Evolutionary conservation across 2,888 invertebrate genomes (phyloP), one percentile per base, ranked within the genome.

Genomic region (Litoditis marina): DNA sequence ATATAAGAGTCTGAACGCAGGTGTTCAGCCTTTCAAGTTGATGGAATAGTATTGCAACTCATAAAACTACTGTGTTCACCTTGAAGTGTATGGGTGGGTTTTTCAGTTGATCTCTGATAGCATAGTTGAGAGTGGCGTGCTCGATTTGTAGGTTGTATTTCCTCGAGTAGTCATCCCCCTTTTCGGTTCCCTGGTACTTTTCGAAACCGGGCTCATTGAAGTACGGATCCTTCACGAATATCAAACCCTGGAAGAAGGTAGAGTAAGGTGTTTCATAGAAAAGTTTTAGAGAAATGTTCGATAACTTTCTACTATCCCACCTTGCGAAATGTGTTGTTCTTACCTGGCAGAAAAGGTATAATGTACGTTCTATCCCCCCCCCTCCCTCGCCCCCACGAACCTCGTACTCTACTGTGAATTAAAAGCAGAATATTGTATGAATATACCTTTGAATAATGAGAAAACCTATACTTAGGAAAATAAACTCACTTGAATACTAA

Each of bases 141-240:
- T 80, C 80, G 51, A 82, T 79, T 62, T 80, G 79, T 7, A 77
- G 66, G 61, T 83, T 83, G 70, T 82, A 82, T 46, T 76, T 73
- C 19, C 73, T 53, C 0, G 78, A 78, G 63, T 74, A 77, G 6
- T 80, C 78, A 31, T 77, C 74, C 19, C 83, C 82, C 30, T 78
- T 77, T 27, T 74, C 68, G 1, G 82, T 78, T 36, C 78, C 78
- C 51, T 78, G 74, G 50, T 79, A 75, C 52, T 77, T 74, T 78
- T 87, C 87, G 82, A 86, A 88, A 28, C 88, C 88, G 27, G 88
- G 88, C 82, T 88, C 88, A 82, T 88, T 88, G 81, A 87, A 87
- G 79, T 88, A 88, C 5, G 88, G 88, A 71, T 87, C 87, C 69
- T 88, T 87, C 51, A 82, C 82, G 76, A 87, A 88, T 79, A 88